A percentile compares a stretch with the other conserved stretches of the same genome.
Evolutionary conservation across 2,113 vertebrate species (phyloP).

Genomic region (Protobothrops mucrosquamatus): DNA sequence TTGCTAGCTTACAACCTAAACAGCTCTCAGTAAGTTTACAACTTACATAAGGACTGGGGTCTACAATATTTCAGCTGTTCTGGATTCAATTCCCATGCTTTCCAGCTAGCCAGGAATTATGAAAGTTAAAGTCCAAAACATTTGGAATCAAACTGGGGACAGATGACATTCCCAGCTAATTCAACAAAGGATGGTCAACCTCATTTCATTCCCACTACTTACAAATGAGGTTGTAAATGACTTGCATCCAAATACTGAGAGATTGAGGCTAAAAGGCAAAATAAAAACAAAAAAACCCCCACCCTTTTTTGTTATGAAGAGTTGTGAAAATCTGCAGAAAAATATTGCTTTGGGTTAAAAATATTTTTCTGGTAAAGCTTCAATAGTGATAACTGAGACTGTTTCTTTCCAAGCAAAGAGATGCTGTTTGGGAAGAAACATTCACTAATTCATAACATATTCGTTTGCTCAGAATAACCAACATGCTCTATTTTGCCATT

Average conservation of each 20-base stretch:
- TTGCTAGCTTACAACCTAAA: background rate
- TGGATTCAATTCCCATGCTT: background rate
- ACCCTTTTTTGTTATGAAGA: background rate
- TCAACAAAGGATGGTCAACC: background rate
- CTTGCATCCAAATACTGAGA: rapidly evolving
- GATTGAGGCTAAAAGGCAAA: background rate
- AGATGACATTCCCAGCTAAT: background rate
- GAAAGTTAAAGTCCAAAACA: background rate
- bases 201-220: rapidly evolving
- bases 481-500: background rate
- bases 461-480: background rate
- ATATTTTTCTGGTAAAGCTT: background rate
- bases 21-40: background rate
- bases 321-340: slow-evolving; percentile 6
- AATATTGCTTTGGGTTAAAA: background rate
- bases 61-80: background rate
- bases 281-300: background rate
- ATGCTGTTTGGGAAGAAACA: background rate
- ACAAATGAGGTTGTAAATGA: background rate
- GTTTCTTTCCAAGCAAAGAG: background rate
- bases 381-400: background rate
- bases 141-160: background rate
- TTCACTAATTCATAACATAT: background rate
- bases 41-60: background rate
- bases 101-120: background rate